Percentiles rank a stretch among this genome's conserved stretches.
These are phyloP conservation scores for Danaus plexippus DNA, from an alignment of 1,140 invertebrate species.

Conservation along the genomic window DNA sequence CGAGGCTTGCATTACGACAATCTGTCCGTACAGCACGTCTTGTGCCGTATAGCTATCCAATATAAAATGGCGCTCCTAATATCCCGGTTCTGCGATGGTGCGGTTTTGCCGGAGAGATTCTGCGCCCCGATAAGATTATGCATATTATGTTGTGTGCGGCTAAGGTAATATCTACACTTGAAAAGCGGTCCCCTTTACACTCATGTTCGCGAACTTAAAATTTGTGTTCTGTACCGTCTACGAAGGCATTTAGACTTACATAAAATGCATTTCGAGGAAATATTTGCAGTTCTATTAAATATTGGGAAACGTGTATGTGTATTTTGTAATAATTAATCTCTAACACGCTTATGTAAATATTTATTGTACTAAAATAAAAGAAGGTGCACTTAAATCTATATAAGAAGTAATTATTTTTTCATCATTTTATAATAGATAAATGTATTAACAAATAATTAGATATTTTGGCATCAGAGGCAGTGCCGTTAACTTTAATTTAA, in stretches of 20 bases:
- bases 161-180: slow-evolving; percentile 66
- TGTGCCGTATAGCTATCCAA: slow-evolving; percentile 67
- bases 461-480: slow-evolving; percentile 32
- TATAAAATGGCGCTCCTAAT: slow-evolving; percentile 71
- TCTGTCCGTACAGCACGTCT: slow-evolving; percentile 70
- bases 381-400: no score
- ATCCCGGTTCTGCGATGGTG: slow-evolving; percentile 62
- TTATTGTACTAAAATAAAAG: no score
- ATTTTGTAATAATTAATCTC: no score
- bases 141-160: slow-evolving; percentile 68
- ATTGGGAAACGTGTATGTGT: slow-evolving; percentile 7
- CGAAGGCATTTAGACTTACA: slow-evolving; percentile 12
- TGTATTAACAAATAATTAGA: no score
- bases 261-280: no score
- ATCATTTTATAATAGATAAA: no score
- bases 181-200: slow-evolving; percentile 37
- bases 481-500: slow-evolving; percentile 60
- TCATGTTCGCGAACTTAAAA: slow-evolving; percentile 19
- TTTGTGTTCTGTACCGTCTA: slow-evolving; percentile 16
- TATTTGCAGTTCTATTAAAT: background rate
- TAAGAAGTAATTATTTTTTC: no score
- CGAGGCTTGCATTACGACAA: slow-evolving; percentile 70
- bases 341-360: no score
- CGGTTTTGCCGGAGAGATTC: slow-evolving; percentile 63
- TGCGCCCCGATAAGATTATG: slow-evolving; percentile 69